phyloP scores from a whole-genome alignment of 2,113 vertebrate species.

The Lepus europaeus region DNA sequence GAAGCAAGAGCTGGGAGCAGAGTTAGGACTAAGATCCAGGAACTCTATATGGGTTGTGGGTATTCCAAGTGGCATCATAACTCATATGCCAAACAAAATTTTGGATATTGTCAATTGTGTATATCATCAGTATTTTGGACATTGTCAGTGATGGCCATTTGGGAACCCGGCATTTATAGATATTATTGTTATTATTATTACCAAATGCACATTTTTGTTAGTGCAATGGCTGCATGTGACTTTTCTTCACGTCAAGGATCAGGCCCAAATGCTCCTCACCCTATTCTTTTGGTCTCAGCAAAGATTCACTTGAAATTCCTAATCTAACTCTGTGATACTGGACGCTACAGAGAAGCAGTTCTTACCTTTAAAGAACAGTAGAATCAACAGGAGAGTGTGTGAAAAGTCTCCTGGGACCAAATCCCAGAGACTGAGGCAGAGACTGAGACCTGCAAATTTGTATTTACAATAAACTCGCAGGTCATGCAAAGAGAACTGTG shows the following conservation, averaged over 20 bases:
- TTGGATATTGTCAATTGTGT: too few species aligned
- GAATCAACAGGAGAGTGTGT: not conserved
- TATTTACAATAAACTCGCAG: not conserved
- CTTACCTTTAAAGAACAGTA: not conserved
- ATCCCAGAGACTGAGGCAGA: not conserved
- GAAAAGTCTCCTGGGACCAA: not conserved
- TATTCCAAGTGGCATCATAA: too few species aligned
- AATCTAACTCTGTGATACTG: not conserved
- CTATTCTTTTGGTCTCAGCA: not conserved
- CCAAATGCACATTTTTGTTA: not conserved
- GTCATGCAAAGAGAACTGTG: not conserved
- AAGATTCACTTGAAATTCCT: not conserved
- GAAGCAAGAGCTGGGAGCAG: too few species aligned
- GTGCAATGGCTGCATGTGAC: not conserved
- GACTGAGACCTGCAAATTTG: not conserved
- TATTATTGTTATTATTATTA: not conserved
- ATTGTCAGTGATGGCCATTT: fast-evolving
- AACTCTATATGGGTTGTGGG: too few species aligned
- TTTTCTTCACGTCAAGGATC: not conserved
- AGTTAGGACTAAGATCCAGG: too few species aligned
- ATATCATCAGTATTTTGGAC: not conserved
- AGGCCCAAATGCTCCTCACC: not conserved
- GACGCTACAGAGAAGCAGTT: not conserved
- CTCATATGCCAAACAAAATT: too few species aligned
- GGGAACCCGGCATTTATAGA: not conserved